Evolutionary conservation across 2,888 invertebrate species (phyloP), one percentile per base, ranked within the genome.

Genomic region (Amphipoea oculea): DNA sequence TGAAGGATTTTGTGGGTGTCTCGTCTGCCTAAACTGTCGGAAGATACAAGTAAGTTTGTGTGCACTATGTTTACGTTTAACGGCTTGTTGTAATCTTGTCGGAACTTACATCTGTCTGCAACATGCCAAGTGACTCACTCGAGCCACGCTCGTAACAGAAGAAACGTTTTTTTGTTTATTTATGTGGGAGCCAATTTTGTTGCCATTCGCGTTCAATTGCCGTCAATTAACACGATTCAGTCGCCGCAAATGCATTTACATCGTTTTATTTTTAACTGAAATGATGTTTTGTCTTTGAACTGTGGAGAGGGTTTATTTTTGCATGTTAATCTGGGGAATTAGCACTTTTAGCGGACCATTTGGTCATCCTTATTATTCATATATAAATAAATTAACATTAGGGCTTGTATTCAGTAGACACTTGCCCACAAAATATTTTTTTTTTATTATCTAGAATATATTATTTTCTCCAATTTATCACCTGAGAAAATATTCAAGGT

Each of bases 181-280:
- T 89, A 82, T 88, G 51, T 74, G 68, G 73, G 69, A 73, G 67
- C 20, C 74, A 75, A 75, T 91, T 91, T 91, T 89, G 89, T 90
- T 92, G 84, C 78, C 75, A 86, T 89, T 88, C 87, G 85, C 77
- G 86, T 86, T 84, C 86, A 91, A 92, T 92, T 92, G 90, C 69
- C 86, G 83, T 88, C 91, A 91, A 92, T 92, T 92, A 91, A 51
- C 84, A 40, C 80, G 78, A 82, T 85, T 80, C 78, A 78, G 79
- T 72, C 75, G 62, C 79, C 75, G 76, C 76, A 71, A 86, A 77
- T 83, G 83, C 78, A 77, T 77, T 85, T 42, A 70, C 63, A 71
- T 83, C 76, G 63, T 77, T 76, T 83, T 83, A 81, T 88, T 81
- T 81, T 76, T 79, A 81, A 76, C 71, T 81, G 57, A 78, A 73